Base-by-base conservation (phyloP, 2,888 invertebrate genomes). In the Panopea generosa region DNA sequence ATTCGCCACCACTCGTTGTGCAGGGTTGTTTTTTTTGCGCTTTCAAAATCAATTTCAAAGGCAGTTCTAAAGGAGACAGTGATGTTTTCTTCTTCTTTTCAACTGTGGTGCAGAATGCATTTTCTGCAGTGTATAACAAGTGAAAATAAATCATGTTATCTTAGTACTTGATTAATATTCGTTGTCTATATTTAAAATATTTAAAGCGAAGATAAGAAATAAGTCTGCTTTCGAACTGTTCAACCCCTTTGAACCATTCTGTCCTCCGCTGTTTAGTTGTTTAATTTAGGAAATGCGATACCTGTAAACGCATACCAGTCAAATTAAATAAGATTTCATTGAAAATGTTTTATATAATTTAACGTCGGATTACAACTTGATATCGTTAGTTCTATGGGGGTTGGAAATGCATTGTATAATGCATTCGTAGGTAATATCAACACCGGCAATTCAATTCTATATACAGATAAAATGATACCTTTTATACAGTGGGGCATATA, bases 251-350 rank as follows among this genome's bases (percentile, higher is more conserved):
- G 62, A 62, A 22, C 69, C 62, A 7, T 3, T 1, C 22, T 62
- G 45, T 43, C 69, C 61, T 69, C 18, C n/a, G 50, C 49, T 47
- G 26, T 55, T 24, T 38, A 52, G 20, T 43, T 69, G 69, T 69
- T 69, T 61, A 47, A 27, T 29, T 68, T 45, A 26, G 61, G 69
- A 47, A 69, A 69, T 40, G 56, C 40, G 69, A 69, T 55, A 45
- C 20, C 22, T 45, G 47, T 56, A 16, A 26, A 52, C 61, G 49
- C 55, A 55, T 55, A 29, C 24, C 69, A 27, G 45, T 55, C 49
- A 69, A 62, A 61, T 61, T 47, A 69, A 69, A 69, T 69, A 53
- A 61, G 62, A 55, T 65, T 65, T 72, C 53, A 59, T 47, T 72
- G 53, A 45, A 67, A 50, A 24, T 27, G 27, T 55, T 67, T 67